A percentile compares a stretch with the other conserved stretches of the same genome.
Evolutionary conservation across 2,113 vertebrate species (phyloP).

Genomic region (Hippocampus guttulatus): DNA sequence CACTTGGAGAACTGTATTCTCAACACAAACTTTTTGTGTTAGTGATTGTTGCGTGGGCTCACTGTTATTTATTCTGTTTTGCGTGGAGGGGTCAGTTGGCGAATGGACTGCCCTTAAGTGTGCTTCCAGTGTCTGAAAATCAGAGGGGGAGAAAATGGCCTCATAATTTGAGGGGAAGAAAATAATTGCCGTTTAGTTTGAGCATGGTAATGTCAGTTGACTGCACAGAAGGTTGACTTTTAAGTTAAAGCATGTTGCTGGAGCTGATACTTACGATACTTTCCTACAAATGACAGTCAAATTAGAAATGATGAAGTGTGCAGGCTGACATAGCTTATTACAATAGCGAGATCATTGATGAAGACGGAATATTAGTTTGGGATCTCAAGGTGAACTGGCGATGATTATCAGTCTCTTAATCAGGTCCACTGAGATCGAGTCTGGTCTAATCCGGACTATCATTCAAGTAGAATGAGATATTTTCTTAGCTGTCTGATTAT

Average conservation of each 20-base stretch:
- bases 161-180: not conserved
- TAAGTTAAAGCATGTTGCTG: slow-evolving; percentile 19
- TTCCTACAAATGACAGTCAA: slow-evolving; percentile 25
- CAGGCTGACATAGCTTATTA: slow-evolving; percentile 12
- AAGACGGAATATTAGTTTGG: not conserved
- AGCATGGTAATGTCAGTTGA: slow-evolving; percentile 22
- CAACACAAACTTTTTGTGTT: not conserved
- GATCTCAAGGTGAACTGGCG: not conserved
- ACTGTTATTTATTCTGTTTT: slow-evolving; percentile 8
- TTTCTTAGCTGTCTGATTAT: not conserved
- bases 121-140: slow-evolving; percentile 24
- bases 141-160: not conserved
- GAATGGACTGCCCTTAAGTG: slow-evolving; percentile 18
- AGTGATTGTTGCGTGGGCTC: slow-evolving; percentile 7
- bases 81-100: slow-evolving; percentile 3
- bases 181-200: slow-evolving; percentile 14
- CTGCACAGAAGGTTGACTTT: slow-evolving; percentile 8
- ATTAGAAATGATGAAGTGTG: slow-evolving; percentile 36
- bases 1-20: not conserved
- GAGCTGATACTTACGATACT: slow-evolving; percentile 19
- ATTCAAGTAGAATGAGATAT: not conserved
- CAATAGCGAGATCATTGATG: slow-evolving; percentile 6
- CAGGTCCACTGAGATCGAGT: not conserved
- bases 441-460: not conserved
- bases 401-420: not conserved